Percentiles rank a stretch among this genome's conserved stretches.
Evolutionary conservation across 1,140 invertebrate genomes (phyloP).

Genomic region (Drosophila rhopaloa): DNA sequence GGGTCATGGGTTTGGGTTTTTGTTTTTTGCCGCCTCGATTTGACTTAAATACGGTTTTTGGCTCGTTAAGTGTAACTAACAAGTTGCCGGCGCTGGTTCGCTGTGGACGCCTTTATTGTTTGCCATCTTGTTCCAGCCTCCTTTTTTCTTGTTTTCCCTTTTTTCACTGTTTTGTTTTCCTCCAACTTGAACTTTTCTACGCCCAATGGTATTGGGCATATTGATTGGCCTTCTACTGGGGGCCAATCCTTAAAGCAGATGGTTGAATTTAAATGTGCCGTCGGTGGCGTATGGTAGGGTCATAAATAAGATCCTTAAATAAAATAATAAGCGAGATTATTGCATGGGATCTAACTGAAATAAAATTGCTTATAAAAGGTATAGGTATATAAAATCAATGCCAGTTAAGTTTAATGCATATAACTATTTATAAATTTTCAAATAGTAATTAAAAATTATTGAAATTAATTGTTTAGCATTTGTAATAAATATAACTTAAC

Average conservation of each 20-base stretch:
- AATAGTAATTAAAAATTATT: too few relatives aligned
- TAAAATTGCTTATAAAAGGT: background rate
- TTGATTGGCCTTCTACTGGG: constrained; percentile 11
- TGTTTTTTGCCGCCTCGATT: constrained; percentile 60
- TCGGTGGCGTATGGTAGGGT: constrained; percentile 13
- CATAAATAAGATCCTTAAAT: constrained; percentile 22
- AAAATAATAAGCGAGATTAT: constrained; percentile 3
- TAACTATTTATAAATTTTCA: too few relatives aligned
- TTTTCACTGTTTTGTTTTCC: constrained; percentile 2
- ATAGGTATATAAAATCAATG: too few relatives aligned
- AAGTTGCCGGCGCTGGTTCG: constrained; percentile 52
- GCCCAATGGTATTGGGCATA: constrained; percentile 2
- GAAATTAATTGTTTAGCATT: too few relatives aligned
- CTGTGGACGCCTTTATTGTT: constrained; percentile 67
- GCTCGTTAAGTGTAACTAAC: constrained; percentile 81
- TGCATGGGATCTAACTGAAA: background rate
- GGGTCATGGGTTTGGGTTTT: constrained; percentile 40
- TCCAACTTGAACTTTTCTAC: constrained; percentile 22
- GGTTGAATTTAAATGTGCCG: constrained; percentile 14
- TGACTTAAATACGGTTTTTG: constrained; percentile 81
- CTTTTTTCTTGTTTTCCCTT: constrained; percentile 22
- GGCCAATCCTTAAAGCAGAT: constrained; percentile 29
- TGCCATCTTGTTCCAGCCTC: constrained; percentile 42
- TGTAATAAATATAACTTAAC: too few relatives aligned
- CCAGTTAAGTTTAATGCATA: too few relatives aligned